A percentile compares a stretch with the other conserved stretches of the same genome.
Conservation (phyloP, 1,140 invertebrate species). For the Asbolus verrucosus region DNA sequence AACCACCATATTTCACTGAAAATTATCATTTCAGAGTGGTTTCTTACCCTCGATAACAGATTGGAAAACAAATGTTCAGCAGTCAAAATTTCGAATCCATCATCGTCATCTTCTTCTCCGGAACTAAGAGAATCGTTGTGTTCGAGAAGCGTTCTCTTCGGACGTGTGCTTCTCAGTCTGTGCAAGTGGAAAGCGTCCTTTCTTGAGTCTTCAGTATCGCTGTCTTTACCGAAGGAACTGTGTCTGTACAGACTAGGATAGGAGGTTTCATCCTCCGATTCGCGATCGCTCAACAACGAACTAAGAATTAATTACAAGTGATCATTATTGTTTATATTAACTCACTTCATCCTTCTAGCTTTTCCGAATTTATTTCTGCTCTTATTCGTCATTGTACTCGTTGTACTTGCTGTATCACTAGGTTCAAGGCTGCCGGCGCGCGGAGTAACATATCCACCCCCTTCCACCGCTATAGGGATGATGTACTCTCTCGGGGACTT, state of each 20-base stretch:
- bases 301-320: conserved; percentile 62
- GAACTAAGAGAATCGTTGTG: conserved; percentile 86
- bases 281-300: conserved; percentile 75
- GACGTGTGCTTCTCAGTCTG: conserved; percentile 79
- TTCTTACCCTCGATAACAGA: conserved; percentile 81
- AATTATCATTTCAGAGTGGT: not conserved
- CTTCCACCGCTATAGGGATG: conserved; percentile 91
- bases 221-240: conserved; percentile 67
- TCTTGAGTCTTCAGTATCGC: conserved; percentile 66
- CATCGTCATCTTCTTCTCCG: conserved; percentile 89
- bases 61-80: conserved; percentile 92
- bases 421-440: conserved; percentile 80
- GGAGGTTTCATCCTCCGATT: conserved; percentile 79
- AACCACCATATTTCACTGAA: conserved; percentile 47
- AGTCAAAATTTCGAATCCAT: conserved; percentile 89
- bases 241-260: conserved; percentile 61
- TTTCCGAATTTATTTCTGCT: conserved; percentile 65
- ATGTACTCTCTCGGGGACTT: conserved; percentile 91
- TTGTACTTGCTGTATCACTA: conserved; percentile 71
- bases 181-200: conserved; percentile 77
- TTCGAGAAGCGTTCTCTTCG: conserved; percentile 74
- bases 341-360: conserved; percentile 68
- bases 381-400: conserved; percentile 62
- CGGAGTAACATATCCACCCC: conserved; percentile 86
- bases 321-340: too few relatives aligned